Base-by-base conservation (phyloP, 2,113 vertebrate genomes). In the Benitochromis conjunctus region DNA sequence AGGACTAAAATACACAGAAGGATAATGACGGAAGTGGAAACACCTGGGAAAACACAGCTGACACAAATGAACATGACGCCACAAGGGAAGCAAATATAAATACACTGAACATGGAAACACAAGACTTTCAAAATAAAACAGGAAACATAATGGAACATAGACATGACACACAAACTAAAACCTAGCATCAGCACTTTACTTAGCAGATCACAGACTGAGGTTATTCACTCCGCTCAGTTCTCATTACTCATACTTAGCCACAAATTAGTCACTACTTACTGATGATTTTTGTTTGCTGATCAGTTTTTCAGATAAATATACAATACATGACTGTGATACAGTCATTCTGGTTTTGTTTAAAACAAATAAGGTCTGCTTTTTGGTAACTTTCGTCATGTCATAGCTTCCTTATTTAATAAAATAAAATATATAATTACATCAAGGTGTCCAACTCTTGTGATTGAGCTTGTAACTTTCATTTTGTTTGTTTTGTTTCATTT, bases 41-140 rank as follows among this genome's bases (percentile, higher is more conserved):
- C 58, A 62, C 58, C 58, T 36, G 58, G 18, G 18, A 62, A 53
- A 62, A 64, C 6, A 64, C 31, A 64, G 31, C 60, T 64, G 60
- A 64, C 60, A 7, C 18, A 64, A 36, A 36, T n/a, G 31, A 64
- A 36, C 18, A 18, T 64, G 6, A 6, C 9, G 24, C 34, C 58
- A 60, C 29, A 19, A 29, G 29, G 29, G 58, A 11, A 34, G 29
- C 29, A 0, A 62, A 62, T 34, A 29, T 62, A 62, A 34, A 62
- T 29, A 19, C 58, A 11, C 16, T 62, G 16, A 62, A 62, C 29
- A 62, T 62, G 29, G 29, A 19, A 62, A 62, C 9, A 11, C 58
- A 62, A 62, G 58, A 64, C 60, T 64, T 64, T 64, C 60, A 64
- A n/a, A 64, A 12, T 64, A 64, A 36, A 64, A 36, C 31, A 36